Evolutionary conservation across 2,797 vertebrate genomes (phyloP).

Genomic region (Selene dorsalis): DNA sequence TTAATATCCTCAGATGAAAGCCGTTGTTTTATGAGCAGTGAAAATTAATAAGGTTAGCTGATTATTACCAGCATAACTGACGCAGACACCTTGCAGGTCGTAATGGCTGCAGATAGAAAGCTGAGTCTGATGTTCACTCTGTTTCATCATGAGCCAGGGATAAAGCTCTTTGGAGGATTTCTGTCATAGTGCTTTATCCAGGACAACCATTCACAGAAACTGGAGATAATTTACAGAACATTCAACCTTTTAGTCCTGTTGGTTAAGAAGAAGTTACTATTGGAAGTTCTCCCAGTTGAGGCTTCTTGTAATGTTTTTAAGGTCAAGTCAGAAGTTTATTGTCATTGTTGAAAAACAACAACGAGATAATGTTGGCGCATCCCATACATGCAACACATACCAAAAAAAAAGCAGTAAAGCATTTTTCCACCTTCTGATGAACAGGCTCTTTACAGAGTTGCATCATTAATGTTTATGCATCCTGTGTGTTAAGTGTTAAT

Average conservation of each 20-base stretch:
- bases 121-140: slow-evolving; percentile 38
- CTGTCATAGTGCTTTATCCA: slow-evolving; percentile 20
- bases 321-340: too few species aligned
- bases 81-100: neutral
- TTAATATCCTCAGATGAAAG: slow-evolving; percentile 14
- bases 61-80: slow-evolving; percentile 29
- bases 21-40: neutral
- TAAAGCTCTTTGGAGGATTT: slow-evolving; percentile 35
- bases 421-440: neutral
- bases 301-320: neutral
- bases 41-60: slow-evolving; percentile 16
- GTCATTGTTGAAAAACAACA: too few species aligned
- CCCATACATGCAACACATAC: too few species aligned
- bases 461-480: neutral
- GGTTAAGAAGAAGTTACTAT: neutral
- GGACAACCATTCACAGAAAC: slow-evolving; percentile 35
- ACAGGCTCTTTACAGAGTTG: neutral
- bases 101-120: slow-evolving; percentile 21
- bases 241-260: slow-evolving; percentile 20
- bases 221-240: slow-evolving; percentile 30
- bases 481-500: neutral
- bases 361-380: too few species aligned
- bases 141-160: slow-evolving; percentile 30
- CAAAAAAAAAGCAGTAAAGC: too few species aligned
- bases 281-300: neutral